Evolutionary conservation across 2,797 vertebrate species (phyloP), one percentile per base, ranked within the genome.

Genomic region (Amblyraja radiata): DNA sequence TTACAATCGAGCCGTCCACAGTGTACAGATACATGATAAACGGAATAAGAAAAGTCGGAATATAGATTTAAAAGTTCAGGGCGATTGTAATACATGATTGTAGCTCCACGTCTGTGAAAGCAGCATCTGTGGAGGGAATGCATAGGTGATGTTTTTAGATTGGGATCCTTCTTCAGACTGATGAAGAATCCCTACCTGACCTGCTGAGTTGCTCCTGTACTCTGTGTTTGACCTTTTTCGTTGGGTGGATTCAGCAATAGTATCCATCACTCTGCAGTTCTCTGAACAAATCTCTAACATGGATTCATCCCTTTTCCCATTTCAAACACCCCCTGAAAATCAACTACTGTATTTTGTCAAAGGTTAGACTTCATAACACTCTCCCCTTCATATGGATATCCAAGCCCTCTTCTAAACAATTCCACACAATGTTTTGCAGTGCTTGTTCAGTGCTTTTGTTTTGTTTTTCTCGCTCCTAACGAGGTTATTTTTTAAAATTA

Each of bases 401-500:
- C 83, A 7, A 21, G 9, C 18, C n/a, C 84, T 6, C 36, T 9
- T 80, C n/a, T 1, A 11, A 21, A 8, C 63, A 68, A 10, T 21
- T 7, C 6, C 63, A 78, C 65, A 63, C n/a, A 14, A 88, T 36
- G 84, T 36, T 68, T 88, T 36, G 84, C 84, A 32, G 21, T 36
- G 63, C 65, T 36, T 65, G 14, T 68, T 65, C 21, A 21, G 61
- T 88, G 16, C 0, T 88, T n/a, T 21, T 68, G 13, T 81, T 78
- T 36, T 81, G 81, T 32, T 32, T 32, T 94, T 71, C 94, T 93
- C 93, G 94, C 93, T 94, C 94, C 95, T 95, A 94, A 94, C 93
- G 93, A 93, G 79, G 94, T 94, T 95, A 36, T 95, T 94, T 94
- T 77, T 95, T 73, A 32, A 95, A 93, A 94, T 96, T 95, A 93